Evolutionary conservation across 2,113 vertebrate genomes (phyloP), one percentile per base, ranked within the genome.

Genomic region (Columba janthina): DNA sequence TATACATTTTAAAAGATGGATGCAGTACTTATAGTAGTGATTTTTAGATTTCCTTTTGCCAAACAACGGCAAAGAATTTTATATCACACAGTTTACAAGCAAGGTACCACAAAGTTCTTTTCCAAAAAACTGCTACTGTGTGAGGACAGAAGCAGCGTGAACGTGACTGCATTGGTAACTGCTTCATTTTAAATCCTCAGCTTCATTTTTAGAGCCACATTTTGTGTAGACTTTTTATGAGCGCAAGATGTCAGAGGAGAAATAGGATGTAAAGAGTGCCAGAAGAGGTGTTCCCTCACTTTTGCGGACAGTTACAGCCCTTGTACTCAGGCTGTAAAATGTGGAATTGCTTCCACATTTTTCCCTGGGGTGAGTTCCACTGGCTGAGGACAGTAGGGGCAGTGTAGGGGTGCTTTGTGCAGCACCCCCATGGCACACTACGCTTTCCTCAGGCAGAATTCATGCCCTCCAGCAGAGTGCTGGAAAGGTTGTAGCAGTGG

Each of bases 61-160:
- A 88, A 88, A 38, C 48, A 92, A 93, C 79, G 88, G 85, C 85
- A 81, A 88, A 90, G 60, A 95, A 90, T 95, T 96, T 93, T 93
- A 61, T 88, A 75, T 84, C 70, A 44, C 90, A 75, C 19, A 54
- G 66, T 90, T 94, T 92, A 75, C 81, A 90, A 73, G 90, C 28
- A 62, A 79, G 57, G n/a, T 90, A 92, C 93, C 48, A 71, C 79
- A 40, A 90, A 69, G 50, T 71, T 50, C 48, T 89, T 86, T 93
- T 66, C 83, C 62, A 75, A 85, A 72, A 50, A 78, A 14, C 36
- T 78, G 90, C 50, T 90, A 42, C 73, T 82, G 46, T 36, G 66
- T 3, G 44, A 85, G 58, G 80, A 75, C 62, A 89, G 83, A 92
- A 86, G 57, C 82, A 51, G 17, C 0, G 3, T 74, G 81, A 89